phyloP scores from a whole-genome alignment of 2,113 vertebrate genomes.

The Phocoena sinus region DNA sequence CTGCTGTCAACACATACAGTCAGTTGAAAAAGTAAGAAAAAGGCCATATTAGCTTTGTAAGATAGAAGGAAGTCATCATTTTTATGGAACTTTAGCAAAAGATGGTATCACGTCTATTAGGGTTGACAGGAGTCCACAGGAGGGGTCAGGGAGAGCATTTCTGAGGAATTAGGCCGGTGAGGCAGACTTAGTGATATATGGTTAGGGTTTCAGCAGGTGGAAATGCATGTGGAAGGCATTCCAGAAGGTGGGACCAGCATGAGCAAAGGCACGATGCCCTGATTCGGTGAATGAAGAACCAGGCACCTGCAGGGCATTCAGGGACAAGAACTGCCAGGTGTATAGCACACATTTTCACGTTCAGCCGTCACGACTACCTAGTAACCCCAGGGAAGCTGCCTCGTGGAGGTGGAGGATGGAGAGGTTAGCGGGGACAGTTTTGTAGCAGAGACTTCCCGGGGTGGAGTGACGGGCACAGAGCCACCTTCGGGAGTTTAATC shows the following conservation, averaged over 20 bases:
- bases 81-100: neutral
- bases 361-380: fast-evolving
- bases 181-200: neutral
- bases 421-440: neutral
- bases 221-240: neutral
- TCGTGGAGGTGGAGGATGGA: neutral
- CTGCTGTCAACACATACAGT: neutral
- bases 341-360: fast-evolving
- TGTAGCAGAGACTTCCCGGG: neutral
- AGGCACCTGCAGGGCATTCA: fast-evolving
- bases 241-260: fast-evolving
- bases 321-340: neutral
- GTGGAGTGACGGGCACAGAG: neutral
- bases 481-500: fast-evolving
- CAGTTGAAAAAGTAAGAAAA: neutral
- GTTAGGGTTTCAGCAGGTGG: neutral
- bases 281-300: fast-evolving
- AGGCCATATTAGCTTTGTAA: neutral
- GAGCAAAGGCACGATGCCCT: fast-evolving
- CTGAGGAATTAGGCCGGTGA: neutral
- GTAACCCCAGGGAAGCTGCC: neutral
- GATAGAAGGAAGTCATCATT: neutral
- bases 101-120: no score
- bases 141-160: neutral
- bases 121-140: neutral